These are phyloP conservation scores for Torymus tubicola DNA, from an alignment of 2,888 invertebrate species.

Conservation along the genomic window DNA sequence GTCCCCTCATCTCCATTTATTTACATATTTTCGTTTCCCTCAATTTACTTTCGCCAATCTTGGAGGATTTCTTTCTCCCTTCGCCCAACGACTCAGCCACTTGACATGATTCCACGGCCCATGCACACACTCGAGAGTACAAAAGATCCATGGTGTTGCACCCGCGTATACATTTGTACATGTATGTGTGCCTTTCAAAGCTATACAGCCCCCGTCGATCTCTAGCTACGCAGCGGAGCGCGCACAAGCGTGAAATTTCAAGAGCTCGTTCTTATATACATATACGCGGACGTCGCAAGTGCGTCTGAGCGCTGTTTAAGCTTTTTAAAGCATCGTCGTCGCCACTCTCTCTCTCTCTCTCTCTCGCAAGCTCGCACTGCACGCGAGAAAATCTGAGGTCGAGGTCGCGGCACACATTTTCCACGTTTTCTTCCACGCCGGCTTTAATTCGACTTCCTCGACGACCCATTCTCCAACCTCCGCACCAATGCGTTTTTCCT, in stretches of 20 bases:
- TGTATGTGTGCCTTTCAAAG: neutral
- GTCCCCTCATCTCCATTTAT: neutral
- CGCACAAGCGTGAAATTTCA: conserved; percentile 34
- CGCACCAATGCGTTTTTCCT: neutral
- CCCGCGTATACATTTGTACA: neutral
- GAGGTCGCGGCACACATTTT: conserved; percentile 49
- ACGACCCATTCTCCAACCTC: no score
- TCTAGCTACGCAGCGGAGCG: neutral
- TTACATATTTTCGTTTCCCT: neutral
- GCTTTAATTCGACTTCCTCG: conserved; percentile 18
- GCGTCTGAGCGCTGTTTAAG: conserved; percentile 40
- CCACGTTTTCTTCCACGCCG: neutral
- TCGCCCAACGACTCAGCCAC: no score
- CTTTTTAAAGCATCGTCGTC: conserved; percentile 26
- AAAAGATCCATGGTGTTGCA: neutral
- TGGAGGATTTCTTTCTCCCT: neutral
- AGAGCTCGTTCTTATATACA: conserved; percentile 14
- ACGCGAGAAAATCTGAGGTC: conserved; percentile 45
- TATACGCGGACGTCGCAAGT: conserved; percentile 29
- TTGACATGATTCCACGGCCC: no score
- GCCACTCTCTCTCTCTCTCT: conserved; percentile 5
- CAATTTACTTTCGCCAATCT: neutral
- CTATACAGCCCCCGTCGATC: neutral
- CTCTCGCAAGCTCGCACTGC: neutral
- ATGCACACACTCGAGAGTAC: no score